Conservation (phyloP, 2,113 vertebrate species). For the Erythrocebus patas region DNA sequence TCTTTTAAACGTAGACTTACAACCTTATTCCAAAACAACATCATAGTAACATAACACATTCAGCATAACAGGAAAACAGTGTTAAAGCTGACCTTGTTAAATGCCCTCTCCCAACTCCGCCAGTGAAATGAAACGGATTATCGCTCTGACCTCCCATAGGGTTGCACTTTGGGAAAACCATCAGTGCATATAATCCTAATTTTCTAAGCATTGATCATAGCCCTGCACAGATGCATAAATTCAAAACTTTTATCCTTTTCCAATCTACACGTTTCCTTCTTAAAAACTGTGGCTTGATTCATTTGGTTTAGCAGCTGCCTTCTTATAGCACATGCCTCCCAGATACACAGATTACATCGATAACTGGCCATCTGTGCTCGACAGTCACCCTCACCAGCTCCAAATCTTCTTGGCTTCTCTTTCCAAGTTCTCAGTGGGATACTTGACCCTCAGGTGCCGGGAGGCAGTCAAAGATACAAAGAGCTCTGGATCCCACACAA, state of each 20-base stretch:
- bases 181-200: not conserved
- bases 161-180: not conserved
- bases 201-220: conserved; percentile 21
- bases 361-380: conserved; percentile 64
- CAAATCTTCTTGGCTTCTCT: conserved; percentile 54
- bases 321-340: conserved; percentile 3
- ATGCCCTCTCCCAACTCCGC: accelerated
- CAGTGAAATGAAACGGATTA: not conserved
- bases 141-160: not conserved
- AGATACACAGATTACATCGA: conserved; percentile 57
- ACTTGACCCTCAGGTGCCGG: conserved; percentile 63
- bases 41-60: not conserved
- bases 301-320: conserved; percentile 52
- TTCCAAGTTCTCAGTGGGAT: conserved; percentile 38
- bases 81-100: not conserved
- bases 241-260: not conserved
- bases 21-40: not conserved
- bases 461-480: conserved; percentile 36
- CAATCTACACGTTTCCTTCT: not conserved
- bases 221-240: not conserved
- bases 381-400: conserved; percentile 12
- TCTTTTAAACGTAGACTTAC: not conserved
- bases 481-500: not conserved
- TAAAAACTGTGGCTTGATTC: conserved; percentile 55
- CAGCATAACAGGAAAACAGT: not conserved